Conservation (phyloP, 2,113 vertebrate genomes). For the Phocoena phocoena region DNA sequence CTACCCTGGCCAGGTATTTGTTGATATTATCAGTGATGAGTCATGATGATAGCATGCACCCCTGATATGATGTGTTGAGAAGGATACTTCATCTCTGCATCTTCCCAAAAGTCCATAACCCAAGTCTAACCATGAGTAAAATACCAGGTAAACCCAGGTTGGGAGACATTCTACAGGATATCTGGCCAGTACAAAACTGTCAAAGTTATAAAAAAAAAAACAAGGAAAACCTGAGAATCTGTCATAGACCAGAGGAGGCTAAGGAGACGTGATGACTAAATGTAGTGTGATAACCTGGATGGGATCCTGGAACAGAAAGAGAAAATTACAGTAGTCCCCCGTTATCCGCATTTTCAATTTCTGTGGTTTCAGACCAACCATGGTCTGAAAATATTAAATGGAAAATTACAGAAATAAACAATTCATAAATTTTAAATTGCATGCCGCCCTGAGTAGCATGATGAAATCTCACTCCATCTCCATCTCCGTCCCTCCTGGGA, state of each 20-base stretch:
- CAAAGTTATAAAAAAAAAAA: not conserved
- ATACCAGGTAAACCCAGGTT: not conserved
- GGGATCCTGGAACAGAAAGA: not conserved
- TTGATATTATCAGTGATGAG: not conserved
- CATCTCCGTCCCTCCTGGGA: not conserved
- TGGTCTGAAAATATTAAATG: not conserved
- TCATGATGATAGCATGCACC: not conserved
- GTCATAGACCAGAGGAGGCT: not conserved
- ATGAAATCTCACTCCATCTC: not conserved
- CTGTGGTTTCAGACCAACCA: not conserved
- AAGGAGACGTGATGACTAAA: not conserved
- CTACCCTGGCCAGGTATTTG: not conserved
- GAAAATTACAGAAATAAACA: not conserved
- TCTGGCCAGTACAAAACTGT: not conserved
- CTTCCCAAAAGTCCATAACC: not conserved
- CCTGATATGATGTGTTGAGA: not conserved
- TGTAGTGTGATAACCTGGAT: not conserved
- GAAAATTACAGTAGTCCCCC: not conserved
- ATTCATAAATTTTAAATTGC: not conserved
- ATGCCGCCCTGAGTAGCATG: not conserved
- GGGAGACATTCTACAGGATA: not conserved
- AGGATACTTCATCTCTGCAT: not conserved
- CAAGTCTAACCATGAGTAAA: not conserved
- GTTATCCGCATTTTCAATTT: not conserved
- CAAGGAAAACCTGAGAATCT: not conserved